phyloP scores from a whole-genome alignment of 2,888 invertebrate genomes.

The Polietes domitor region DNA sequence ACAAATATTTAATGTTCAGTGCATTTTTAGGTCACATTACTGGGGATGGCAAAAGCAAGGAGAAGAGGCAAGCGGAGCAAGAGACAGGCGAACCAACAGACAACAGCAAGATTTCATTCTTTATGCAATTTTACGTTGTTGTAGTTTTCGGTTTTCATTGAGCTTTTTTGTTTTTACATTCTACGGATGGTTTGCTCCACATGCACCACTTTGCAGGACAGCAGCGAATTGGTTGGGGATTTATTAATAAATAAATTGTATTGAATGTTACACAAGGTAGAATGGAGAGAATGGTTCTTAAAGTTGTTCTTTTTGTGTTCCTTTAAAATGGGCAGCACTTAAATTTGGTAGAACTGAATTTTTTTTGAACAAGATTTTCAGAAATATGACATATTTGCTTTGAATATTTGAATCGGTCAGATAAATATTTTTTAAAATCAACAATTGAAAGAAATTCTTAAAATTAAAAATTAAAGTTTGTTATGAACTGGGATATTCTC shows the following conservation, averaged over 20 bases:
- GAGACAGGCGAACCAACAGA: neutral
- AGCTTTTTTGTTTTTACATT: neutral
- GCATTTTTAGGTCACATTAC: conserved; percentile 63
- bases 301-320: too few relatives aligned
- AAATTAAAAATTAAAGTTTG: too few relatives aligned
- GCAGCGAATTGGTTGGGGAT: neutral
- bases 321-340: too few relatives aligned
- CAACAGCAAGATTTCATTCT: conserved; percentile 5
- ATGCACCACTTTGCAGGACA: neutral
- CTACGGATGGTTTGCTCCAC: neutral
- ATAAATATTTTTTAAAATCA: too few relatives aligned
- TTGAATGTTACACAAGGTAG: neutral
- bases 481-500: too few relatives aligned
- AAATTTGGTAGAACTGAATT: too few relatives aligned
- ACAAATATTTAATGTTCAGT: conserved; percentile 65
- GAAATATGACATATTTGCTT: too few relatives aligned
- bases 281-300: neutral
- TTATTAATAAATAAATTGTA: neutral
- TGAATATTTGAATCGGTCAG: too few relatives aligned
- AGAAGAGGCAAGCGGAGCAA: neutral
- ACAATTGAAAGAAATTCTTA: too few relatives aligned
- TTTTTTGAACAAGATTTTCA: too few relatives aligned
- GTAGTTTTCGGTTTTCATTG: neutral
- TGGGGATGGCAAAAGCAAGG: neutral
- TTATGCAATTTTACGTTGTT: neutral